Percentiles rank a stretch among this genome's conserved stretches.
These are phyloP conservation scores for Cololabis saira DNA, from an alignment of 2,113 vertebrate species.

Conservation along the genomic window DNA sequence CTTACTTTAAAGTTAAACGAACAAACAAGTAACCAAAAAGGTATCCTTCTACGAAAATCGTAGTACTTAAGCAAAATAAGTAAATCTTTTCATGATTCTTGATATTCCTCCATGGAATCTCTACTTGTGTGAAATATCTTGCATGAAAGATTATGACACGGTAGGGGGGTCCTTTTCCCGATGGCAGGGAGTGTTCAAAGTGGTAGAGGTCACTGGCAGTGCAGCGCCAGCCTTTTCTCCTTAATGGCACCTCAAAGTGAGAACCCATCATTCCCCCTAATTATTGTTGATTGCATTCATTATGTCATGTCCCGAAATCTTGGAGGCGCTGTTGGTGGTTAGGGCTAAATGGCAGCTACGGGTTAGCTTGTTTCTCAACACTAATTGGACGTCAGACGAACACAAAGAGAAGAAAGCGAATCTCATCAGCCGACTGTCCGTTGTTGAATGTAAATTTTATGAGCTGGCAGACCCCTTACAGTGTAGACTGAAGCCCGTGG, in stretches of 20 bases:
- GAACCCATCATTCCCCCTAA: conserved; percentile 79
- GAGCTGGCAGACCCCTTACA: conserved; percentile 53
- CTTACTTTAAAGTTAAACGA: too few species aligned
- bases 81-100: conserved; percentile 5
- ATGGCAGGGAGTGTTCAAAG: conserved; percentile 64
- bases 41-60: not conserved
- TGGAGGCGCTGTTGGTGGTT: conserved; percentile 66
- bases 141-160: conserved; percentile 60
- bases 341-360: conserved; percentile 66
- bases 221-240: conserved; percentile 61
- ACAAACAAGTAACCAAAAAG: too few species aligned
- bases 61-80: conserved; percentile 9
- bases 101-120: conserved; percentile 27
- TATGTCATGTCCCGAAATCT: conserved; percentile 74
- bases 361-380: conserved; percentile 69
- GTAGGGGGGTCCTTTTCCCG: conserved; percentile 55
- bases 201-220: conserved; percentile 70
- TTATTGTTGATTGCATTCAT: conserved; percentile 84
- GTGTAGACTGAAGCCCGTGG: conserved; percentile 48
- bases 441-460: conserved; percentile 76
- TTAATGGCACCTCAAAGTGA: conserved; percentile 76
- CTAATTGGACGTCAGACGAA: conserved; percentile 77
- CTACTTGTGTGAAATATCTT: conserved; percentile 40
- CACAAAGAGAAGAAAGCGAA: conserved; percentile 39
- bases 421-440: conserved; percentile 64